A percentile compares a stretch with the other conserved stretches of the same genome.
These are phyloP conservation scores for Monopis laevigella DNA, from an alignment of 2,888 invertebrate species.

Conservation along the genomic window DNA sequence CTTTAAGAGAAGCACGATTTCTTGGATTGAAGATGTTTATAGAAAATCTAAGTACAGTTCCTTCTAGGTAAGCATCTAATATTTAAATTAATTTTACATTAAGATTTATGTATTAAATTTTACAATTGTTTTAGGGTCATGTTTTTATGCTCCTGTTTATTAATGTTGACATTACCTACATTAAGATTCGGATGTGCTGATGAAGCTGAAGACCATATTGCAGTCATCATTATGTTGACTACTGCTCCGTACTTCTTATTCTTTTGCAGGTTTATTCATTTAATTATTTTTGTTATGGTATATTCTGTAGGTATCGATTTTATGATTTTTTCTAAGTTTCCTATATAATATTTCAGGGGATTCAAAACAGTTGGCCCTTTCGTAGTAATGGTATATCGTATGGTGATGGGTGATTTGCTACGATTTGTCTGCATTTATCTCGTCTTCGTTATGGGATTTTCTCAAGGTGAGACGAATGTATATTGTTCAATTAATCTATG, in stretches of 20 bases:
- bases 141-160: constrained; percentile 92
- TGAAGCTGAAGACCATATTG: constrained; percentile 89
- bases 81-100: not conserved
- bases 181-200: constrained; percentile 85
- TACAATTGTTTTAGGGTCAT: constrained; percentile 72
- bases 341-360: constrained; percentile 72
- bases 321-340: too few species aligned
- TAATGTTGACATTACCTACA: constrained; percentile 87
- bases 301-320: not conserved
- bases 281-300: not conserved
- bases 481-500: too few species aligned
- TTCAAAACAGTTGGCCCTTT: constrained; percentile 98
- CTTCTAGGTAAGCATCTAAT: constrained; percentile 37
- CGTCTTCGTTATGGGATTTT: constrained; percentile 97
- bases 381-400: constrained; percentile 99
- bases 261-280: constrained; percentile 82
- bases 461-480: constrained; percentile 89
- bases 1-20: constrained; percentile 88
- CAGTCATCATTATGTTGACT: constrained; percentile 93
- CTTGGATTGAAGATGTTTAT: constrained; percentile 94
- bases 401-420: constrained; percentile 96
- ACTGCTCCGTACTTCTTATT: constrained; percentile 97
- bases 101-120: not conserved
- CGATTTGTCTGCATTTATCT: constrained; percentile 96
- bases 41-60: constrained; percentile 84